Evolutionary conservation across 2,113 vertebrate genomes (phyloP).

Genomic region (Aspidoscelis tigris): DNA sequence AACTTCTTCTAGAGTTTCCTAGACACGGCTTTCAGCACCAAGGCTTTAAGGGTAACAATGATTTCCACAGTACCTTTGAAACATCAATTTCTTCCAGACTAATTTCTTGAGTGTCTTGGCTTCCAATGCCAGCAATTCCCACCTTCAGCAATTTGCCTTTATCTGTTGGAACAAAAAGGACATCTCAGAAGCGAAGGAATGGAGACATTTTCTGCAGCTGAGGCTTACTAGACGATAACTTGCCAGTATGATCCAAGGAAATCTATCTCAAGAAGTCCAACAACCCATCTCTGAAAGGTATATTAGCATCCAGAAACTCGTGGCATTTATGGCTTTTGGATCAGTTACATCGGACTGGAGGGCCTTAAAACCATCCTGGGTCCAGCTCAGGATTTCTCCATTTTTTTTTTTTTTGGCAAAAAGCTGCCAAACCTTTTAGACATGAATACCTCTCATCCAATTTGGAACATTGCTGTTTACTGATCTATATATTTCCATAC

Average conservation of each 20-base stretch:
- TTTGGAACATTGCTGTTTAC: no score
- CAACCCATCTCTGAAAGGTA: background rate
- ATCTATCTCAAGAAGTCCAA: background rate
- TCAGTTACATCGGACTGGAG: background rate
- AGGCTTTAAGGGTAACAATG: conserved; percentile 28
- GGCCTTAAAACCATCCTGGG: background rate
- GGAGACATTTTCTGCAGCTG: background rate
- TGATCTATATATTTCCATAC: no score
- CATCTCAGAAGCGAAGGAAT: background rate
- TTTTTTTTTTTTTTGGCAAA: no score
- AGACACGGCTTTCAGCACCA: no score
- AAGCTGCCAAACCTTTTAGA: no score
- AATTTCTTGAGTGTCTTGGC: conserved; percentile 74
- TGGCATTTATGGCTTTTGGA: background rate
- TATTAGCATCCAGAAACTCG: background rate
- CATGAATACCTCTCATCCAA: no score
- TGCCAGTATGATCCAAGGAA: background rate
- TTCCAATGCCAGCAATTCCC: conserved; percentile 72
- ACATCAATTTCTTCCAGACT: conserved; percentile 81
- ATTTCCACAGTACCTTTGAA: conserved; percentile 73
- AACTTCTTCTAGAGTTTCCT: background rate
- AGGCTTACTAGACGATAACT: conserved; percentile 1
- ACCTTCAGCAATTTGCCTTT: conserved; percentile 84
- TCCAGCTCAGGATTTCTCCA: background rate
- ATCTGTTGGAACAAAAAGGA: conserved; percentile 65